phyloP scores from a whole-genome alignment of 1,140 invertebrate genomes.

The Tachypleus tridentatus region DNA sequence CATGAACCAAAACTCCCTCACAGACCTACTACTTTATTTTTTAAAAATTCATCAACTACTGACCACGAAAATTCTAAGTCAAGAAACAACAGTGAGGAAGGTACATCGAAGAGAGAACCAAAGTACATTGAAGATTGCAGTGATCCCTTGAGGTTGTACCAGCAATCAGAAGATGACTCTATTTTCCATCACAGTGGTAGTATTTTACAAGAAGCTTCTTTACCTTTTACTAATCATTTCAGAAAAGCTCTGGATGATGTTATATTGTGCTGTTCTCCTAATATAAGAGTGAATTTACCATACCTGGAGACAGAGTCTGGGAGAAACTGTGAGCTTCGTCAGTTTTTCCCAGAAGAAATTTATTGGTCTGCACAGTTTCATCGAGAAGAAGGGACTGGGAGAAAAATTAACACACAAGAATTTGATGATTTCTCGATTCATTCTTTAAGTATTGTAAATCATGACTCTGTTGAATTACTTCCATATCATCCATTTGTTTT shows the following conservation, averaged over 20 bases:
- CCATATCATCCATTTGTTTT: slow-evolving; percentile 56
- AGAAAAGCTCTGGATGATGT: slow-evolving; percentile 52
- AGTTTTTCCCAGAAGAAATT: slow-evolving; percentile 64
- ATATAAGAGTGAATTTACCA: slow-evolving; percentile 67
- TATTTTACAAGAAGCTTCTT: slow-evolving; percentile 39
- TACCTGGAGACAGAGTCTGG: slow-evolving; percentile 77
- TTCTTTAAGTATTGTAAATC: slow-evolving; percentile 9
- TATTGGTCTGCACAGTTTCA: slow-evolving; percentile 51
- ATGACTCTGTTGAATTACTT: slow-evolving; percentile 18
- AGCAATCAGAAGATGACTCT: slow-evolving; percentile 44
- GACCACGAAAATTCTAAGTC: slow-evolving; percentile 11
- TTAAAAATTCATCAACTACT: slow-evolving; percentile 25
- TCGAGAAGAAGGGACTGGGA: slow-evolving; percentile 17
- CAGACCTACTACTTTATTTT: neutral
- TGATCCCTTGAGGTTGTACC: slow-evolving; percentile 58
- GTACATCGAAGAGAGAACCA: slow-evolving; percentile 39
- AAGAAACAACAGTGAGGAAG: slow-evolving; percentile 2
- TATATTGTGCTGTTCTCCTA: slow-evolving; percentile 67
- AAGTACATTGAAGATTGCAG: slow-evolving; percentile 53
- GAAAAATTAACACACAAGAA: slow-evolving; percentile 19
- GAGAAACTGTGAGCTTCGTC: slow-evolving; percentile 56
- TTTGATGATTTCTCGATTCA: slow-evolving; percentile 7
- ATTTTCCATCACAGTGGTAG: slow-evolving; percentile 5
- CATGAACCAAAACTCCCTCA: slow-evolving; percentile 4
- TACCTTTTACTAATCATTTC: slow-evolving; percentile 53